Percentiles rank a stretch among this genome's conserved stretches.
These are phyloP conservation scores for Sebastes kiyomatsui DNA, from an alignment of 2,797 vertebrate species.

Conservation along the genomic window DNA sequence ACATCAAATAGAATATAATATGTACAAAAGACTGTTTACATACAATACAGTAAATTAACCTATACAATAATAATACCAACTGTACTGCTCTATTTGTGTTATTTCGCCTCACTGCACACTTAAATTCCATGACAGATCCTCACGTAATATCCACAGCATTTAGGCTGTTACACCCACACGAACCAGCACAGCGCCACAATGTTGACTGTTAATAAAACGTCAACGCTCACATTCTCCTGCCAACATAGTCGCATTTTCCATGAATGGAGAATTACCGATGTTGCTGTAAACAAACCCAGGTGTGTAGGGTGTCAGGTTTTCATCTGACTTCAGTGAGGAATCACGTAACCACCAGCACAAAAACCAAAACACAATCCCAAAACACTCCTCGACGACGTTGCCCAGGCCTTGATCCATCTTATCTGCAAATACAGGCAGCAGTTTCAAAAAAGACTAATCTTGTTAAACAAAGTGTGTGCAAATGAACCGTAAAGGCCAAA, in stretches of 20 bases:
- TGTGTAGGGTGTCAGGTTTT: not conserved
- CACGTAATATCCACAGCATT: slow-evolving; percentile 4
- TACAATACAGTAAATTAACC: not conserved
- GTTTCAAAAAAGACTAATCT: not conserved
- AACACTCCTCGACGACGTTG: not conserved
- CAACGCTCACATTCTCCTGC: not conserved
- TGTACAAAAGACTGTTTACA: slow-evolving; percentile 26
- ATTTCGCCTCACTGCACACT: not conserved
- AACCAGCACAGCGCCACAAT: slow-evolving; percentile 6
- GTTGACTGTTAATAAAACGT: slow-evolving; percentile 48
- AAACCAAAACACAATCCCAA: not conserved
- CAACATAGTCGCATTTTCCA: slow-evolving; percentile 34
- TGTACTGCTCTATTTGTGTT: not conserved
- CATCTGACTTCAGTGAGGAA: not conserved
- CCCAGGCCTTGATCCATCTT: not conserved
- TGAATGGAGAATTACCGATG: slow-evolving; percentile 27
- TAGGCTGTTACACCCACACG: slow-evolving; percentile 1
- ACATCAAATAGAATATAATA: not conserved
- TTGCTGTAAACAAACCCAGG: slow-evolving; percentile 22
- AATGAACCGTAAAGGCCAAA: not conserved
- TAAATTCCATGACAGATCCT: slow-evolving; percentile 22
- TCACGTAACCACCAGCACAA: not conserved
- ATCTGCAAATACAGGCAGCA: not conserved
- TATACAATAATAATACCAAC: not conserved
- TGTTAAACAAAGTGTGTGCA: slow-evolving; percentile 3